Evolutionary conservation across 2,888 invertebrate species (phyloP), one percentile per base, ranked within the genome.

Genomic region (Mimachlamys varia): DNA sequence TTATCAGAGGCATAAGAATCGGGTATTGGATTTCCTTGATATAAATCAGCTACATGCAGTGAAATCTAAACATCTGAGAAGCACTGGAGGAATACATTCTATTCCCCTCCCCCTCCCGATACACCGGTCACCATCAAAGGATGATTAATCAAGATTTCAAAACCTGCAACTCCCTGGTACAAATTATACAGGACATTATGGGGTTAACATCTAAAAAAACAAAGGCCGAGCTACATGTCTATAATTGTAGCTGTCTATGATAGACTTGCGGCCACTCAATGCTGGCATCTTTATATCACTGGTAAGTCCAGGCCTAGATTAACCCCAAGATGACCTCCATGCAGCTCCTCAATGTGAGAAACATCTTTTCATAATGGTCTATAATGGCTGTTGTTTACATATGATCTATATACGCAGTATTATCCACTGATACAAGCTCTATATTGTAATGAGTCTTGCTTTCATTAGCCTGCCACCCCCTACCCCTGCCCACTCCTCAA

Each of bases 351-450:
- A 49, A 88, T 88, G 58, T 49, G 88, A 53, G 38, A 89, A 89
- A 90, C 89, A 88, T 88, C 88, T 91, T 62, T 91, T 91, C 91
- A 91, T 91, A 91, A 91, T 91, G 91, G 91, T 87, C 62, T 89
- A 91, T 91, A 91, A 91, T 91, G 91, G 89, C 22, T 76, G 33
- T 33, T 76, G 76, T 76, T 76, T 76, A 76, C 33, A 76, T 76
- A 76, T 76, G 76, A 76, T 76, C 33, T 12, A 27, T 76, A 76
- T 76, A 76, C 12, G 76, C 22, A 33, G 76, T 27, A 76, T 33
- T 76, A 76, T 76, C 76, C 76, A 2, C 76, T 12, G 76, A 76
- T 76, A 76, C 76, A 12, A 27, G 12, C 13, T 19, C 22, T 76
- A 76, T 76, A 76, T 76, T 76, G 76, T 76, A 76, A 76, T 76